Evolutionary conservation across 2,797 vertebrate genomes (phyloP), one percentile per base, ranked within the genome.

Genomic region (Dallia pectoralis): DNA sequence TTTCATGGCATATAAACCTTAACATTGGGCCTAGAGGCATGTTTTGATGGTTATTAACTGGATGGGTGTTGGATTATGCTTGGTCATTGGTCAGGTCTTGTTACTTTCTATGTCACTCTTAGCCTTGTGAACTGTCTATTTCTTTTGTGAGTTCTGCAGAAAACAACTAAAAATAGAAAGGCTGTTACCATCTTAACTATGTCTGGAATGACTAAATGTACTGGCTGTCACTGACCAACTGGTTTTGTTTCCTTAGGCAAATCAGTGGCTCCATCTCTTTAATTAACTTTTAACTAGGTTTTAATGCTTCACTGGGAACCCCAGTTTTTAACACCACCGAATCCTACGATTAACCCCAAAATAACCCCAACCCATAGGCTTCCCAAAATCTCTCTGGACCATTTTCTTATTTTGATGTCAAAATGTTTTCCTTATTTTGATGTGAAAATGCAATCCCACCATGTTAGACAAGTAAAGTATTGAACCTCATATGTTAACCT

Each of bases 201-300:
- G 80, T 72, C 62, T 33, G 73, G 83, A 88, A 88, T 88, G 82
- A 86, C 74, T 86, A 83, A 86, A 84, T 82, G 79, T 36, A 68
- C 71, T 1, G 25, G 18, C 68, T 82, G 85, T 85, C 87, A 85
- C 69, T 53, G 65, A 85, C 30, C 77, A 77, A 77, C 71, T 77
- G 71, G 56, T 73, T 49, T 70, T 56, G 19, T 77, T 81, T 82
- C 68, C n/a, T 7, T 30, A 49, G 61, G 69, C 69, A 40, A 64
- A 65, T 68, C 47, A 6, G 48, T 79, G 40, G 61, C 63, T 33
- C 72, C 61, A 56, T 82, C 76, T 59, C 73, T 79, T 72, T 81
- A 74, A 83, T 87, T 62, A 75, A 78, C 67, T 64, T 74, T 56
- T 59, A 25, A n/a, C n/a, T n/a, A n/a, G n/a, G 27, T 64, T 32